Evolutionary conservation across 2,113 vertebrate species (phyloP), one percentile per base, ranked within the genome.

Genomic region (Odontophorus gujanensis): DNA sequence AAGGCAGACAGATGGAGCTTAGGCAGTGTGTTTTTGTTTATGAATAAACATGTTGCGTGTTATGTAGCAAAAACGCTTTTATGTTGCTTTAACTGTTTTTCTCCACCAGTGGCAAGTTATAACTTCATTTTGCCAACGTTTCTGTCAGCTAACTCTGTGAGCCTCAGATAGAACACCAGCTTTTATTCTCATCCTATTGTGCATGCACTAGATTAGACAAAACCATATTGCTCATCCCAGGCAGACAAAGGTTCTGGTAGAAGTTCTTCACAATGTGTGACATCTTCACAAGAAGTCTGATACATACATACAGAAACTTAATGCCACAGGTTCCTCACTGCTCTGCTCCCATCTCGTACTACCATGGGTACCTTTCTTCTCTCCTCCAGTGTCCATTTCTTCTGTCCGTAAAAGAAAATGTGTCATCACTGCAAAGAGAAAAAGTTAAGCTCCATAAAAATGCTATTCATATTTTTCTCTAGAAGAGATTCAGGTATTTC

Each of bases 1-100:
- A 80, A 81, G 55, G 48, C 73, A 84, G 53, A 84, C 76, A 93
- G 77, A 77, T 92, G 73, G 88, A 92, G 89, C 58, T 91, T 66
- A 72, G 59, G 9, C n/a, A 89, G 26, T 19, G 10, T 65, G 15
- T 79, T 85, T 91, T 57, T 89, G 67, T 74, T 77, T 85, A 51
- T 67, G 53, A 94, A 95, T 93, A 63, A 92, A 81, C 19, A 76
- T 92, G 81, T 90, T 93, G 20, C 18, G 19, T 71, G 28, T 32
- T 81, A 32, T 57, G 16, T 50, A 55, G 61, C 50, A 91, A 87
- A 86, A 53, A 25, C 17, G 26, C 43, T 53, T 51, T 63, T 20
- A 7, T 57, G 5, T 3, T 43, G n/a, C 76, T 51, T 69, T 65
- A 3, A 11, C 28, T 32, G 2, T 69, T 38, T 85, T 89, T 88